A percentile compares a stretch with the other conserved stretches of the same genome.
Conservation (phyloP, 2,113 vertebrate species). For the Leucopsar rothschildi region DNA sequence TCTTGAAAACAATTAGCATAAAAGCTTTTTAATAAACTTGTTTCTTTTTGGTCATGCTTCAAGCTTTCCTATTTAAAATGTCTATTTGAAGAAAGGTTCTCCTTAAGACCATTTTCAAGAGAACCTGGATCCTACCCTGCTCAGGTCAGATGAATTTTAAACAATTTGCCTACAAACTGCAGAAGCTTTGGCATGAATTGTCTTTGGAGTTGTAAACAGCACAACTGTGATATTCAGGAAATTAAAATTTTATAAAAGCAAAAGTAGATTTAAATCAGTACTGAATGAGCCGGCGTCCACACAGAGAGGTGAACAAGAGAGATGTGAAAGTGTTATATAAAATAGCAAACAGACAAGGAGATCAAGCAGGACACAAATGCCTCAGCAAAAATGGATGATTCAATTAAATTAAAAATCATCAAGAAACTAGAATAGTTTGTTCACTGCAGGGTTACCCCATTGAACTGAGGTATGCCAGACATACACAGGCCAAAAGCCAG, state of each 20-base stretch:
- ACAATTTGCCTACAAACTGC: not conserved
- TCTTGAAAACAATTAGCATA: not conserved
- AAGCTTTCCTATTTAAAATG: not conserved
- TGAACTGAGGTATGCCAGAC: not conserved
- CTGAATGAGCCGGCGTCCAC: not conserved
- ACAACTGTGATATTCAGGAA: constrained; percentile 1
- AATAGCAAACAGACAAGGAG: not conserved
- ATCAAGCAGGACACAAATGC: not conserved
- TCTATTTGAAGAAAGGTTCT: not conserved
- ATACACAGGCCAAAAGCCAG: not conserved
- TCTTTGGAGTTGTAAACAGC: constrained; percentile 46
- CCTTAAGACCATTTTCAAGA: constrained; percentile 6
- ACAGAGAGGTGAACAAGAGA: not conserved
- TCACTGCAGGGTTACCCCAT: not conserved
- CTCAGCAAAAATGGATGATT: not conserved
- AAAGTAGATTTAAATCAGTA: constrained; percentile 26
- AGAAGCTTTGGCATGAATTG: not conserved
- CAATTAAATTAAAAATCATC: not conserved
- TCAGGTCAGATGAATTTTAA: constrained; percentile 32
- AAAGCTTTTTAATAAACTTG: not conserved
- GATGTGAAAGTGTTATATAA: not conserved
- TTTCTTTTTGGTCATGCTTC: not conserved
- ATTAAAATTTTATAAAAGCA: constrained; percentile 54
- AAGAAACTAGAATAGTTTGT: not conserved
- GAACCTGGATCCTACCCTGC: not conserved